Evolutionary conservation across 2,797 vertebrate genomes (phyloP), one percentile per base, ranked within the genome.

Genomic region (Neolamprologus multifasciatus): DNA sequence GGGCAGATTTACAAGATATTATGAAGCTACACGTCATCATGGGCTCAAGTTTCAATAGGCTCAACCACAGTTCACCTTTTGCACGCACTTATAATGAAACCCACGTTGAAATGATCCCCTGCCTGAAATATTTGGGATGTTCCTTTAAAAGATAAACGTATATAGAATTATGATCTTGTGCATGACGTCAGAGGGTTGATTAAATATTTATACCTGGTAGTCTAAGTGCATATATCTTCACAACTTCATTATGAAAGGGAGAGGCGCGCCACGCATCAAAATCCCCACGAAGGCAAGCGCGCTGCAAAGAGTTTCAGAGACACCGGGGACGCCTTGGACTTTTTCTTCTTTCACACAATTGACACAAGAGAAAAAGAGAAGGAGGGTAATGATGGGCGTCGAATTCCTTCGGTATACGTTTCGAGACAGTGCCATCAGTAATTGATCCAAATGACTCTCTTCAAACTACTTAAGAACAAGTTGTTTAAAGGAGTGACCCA

Each of bases 151-250:
- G 64, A 79, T 36, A 57, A 86, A 87, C 89, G 92, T 92, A 87
- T 64, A 78, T 86, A 86, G 87, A 96, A 95, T 91, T 93, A 94
- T 95, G 94, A 96, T 95, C 87, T 94, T 90, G 84, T 82, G 78
- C 64, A 91, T 98, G 97, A 98, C 97, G 97, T 98, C 97, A 98
- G 95, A 92, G 90, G 87, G 86, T 86, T 94, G 94, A 97, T 96
- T 96, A 97, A 97, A 97, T 97, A 97, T 97, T 89, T 91, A 94
- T 90, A 88, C 57, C 81, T 82, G 40, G 85, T 84, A 19, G 85
- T 87, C 80, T 82, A 88, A 93, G 90, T 85, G 89, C 86, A 86
- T 87, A 89, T 80, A 86, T 87, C 88, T 93, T 89, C 90, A 92
- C 89, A 96, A 96, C 85, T 95, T 96, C 90, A 87, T 92, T 77